phyloP scores from a whole-genome alignment of 2,888 invertebrate species.

The Acleris holmiana region DNA sequence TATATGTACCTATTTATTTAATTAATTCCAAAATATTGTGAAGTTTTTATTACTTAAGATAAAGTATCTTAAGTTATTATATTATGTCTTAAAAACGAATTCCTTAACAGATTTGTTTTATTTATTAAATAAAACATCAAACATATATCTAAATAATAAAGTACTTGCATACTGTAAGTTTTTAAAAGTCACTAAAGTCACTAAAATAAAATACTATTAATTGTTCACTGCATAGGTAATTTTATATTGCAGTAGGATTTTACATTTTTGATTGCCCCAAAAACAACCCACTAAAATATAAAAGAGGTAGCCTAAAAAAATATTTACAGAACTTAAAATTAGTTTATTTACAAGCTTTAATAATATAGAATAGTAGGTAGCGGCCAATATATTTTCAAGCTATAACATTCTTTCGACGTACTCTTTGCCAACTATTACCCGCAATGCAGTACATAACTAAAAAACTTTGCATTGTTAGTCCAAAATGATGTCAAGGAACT shows the following conservation, averaged over 20 bases:
- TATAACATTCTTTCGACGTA: slow-evolving; percentile 30
- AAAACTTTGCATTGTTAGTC: background rate
- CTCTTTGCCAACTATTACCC: slow-evolving; percentile 11
- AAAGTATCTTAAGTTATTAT: too few species aligned
- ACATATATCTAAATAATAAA: slow-evolving; percentile 42
- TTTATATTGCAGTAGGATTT: slow-evolving; percentile 13
- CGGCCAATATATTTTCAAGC: slow-evolving; percentile 36
- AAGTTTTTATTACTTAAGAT: too few species aligned
- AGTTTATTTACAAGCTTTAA: slow-evolving; percentile 52
- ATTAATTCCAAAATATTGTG: too few species aligned
- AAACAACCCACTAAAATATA: slow-evolving; percentile 40
- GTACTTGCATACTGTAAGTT: slow-evolving; percentile 14
- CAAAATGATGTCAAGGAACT: too few species aligned
- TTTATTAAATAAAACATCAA: slow-evolving; percentile 54
- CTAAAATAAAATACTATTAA: slow-evolving; percentile 7
- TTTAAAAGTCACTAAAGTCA: slow-evolving; percentile 4
- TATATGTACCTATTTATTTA: too few species aligned
- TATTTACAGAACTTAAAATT: slow-evolving; percentile 59
- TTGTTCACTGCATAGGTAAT: slow-evolving; percentile 2
- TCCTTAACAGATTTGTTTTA: slow-evolving; percentile 33
- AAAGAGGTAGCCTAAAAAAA: slow-evolving; percentile 40
- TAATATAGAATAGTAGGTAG: slow-evolving; percentile 41
- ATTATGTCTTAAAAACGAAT: too few species aligned
- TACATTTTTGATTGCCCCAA: slow-evolving; percentile 18
- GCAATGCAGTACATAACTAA: background rate